Evolutionary conservation across 2,888 invertebrate species (phyloP).

Genomic region (Agriopis leucophaearia): DNA sequence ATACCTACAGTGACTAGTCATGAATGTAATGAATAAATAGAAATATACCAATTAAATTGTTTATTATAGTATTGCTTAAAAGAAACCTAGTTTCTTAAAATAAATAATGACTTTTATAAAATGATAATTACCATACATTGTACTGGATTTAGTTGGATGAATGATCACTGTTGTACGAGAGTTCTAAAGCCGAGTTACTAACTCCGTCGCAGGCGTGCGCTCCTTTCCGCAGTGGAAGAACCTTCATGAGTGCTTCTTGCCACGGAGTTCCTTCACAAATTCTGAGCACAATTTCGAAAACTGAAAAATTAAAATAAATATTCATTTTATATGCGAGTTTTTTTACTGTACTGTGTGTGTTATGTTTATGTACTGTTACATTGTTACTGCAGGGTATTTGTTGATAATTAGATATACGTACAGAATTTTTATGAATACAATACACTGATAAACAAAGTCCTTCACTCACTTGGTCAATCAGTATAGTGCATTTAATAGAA

Average conservation of each 20-base stretch:
- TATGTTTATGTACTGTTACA: too few species aligned
- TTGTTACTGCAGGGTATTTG: not conserved
- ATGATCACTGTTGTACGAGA: slow-evolving; percentile 59
- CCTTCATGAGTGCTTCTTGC: slow-evolving; percentile 92
- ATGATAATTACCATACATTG: slow-evolving; percentile 9
- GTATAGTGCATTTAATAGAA: too few species aligned
- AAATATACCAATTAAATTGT: slow-evolving; percentile 20
- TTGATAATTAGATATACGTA: too few species aligned
- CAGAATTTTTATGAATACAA: too few species aligned
- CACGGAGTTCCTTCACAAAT: slow-evolving; percentile 92
- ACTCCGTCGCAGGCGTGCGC: slow-evolving; percentile 79
- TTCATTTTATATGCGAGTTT: not conserved
- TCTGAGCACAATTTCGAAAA: slow-evolving; percentile 93
- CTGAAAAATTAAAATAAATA: slow-evolving; percentile 76
- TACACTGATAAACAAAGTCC: too few species aligned
- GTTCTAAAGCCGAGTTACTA: slow-evolving; percentile 61
- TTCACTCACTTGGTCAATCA: too few species aligned
- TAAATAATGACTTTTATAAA: slow-evolving; percentile 27
- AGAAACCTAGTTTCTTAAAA: slow-evolving; percentile 33
- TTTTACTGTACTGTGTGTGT: slow-evolving; percentile 15
- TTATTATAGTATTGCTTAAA: slow-evolving; percentile 14
- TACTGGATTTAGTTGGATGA: slow-evolving; percentile 24
- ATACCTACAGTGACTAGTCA: slow-evolving; percentile 12
- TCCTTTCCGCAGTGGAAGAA: slow-evolving; percentile 92
- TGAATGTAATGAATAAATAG: slow-evolving; percentile 19